Evolutionary conservation across 2,888 invertebrate species (phyloP), one percentile per base, ranked within the genome.

Genomic region (Shargacucullia verbasci): DNA sequence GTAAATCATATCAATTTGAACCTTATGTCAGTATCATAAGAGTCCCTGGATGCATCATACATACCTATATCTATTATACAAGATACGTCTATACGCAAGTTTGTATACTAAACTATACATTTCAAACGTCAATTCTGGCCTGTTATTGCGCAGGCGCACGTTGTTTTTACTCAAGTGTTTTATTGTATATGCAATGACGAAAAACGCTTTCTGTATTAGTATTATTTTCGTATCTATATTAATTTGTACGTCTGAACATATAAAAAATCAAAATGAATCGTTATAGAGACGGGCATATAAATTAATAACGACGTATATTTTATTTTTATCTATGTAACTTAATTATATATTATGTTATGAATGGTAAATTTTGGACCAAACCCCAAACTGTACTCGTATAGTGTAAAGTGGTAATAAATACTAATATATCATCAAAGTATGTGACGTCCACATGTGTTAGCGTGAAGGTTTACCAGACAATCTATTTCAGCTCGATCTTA

Each of bases 361-460:
- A 63, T 58, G 44, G 41, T 50, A 53, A 58, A 68, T 68, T 54
- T 68, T 64, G 73, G 73, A 76, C 73, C 73, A 73, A 75, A 55
- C 54, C 15, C 52, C 47, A 58, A 41, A 53, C 56, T 52, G 40
- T 60, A 46, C 35, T 35, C 25, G 15, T 43, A 27, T 58, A 52
- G 34, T 53, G 31, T 64, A 47, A 37, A 40, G 14, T 52, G 50
- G 34, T 70, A 57, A 61, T 46, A 41, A 13, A 67, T 56, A 43
- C 33, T 46, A 25, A 31, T 56, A 49, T 33, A 50, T 59, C 52
- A 53, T 44, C 33, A 31, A 49, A 41, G 25, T 49, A 31, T 52
- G n/a, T 39, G 27, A 8, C 12, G 27, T 44, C 38, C 47, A 37
- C 46, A 40, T 67, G 52, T 66, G 43, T 47, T 48, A 41, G 45